Evolutionary conservation across 2,113 vertebrate genomes (phyloP), one percentile per base, ranked within the genome.

Genomic region (Embiotoca jacksoni): DNA sequence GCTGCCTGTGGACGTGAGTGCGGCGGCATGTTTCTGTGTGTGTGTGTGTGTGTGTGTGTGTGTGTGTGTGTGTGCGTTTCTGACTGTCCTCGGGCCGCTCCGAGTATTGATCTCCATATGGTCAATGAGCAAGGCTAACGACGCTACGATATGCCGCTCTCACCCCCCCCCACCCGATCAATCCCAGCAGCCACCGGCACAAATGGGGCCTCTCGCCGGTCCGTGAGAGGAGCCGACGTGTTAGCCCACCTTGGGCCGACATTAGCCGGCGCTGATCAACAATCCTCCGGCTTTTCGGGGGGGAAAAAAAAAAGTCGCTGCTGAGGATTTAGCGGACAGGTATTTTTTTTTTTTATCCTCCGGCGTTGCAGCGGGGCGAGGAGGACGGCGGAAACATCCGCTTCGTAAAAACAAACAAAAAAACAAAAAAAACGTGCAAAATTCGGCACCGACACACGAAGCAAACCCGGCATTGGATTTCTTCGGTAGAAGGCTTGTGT

Each of bases 61-160:
- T 80, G 49, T 57, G 23, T 61, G 23, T 62, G 46, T 35, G 47
- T 62, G 70, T 58, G 33, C 67, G 3, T 81, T 50, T 86, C 54
- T 72, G 55, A 72, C 81, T 81, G 81, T 86, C 85, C 91, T 88
- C 84, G 31, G 78, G 89, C 86, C 57, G 49, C 86, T 86, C 80
- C 58, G 50, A 60, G 78, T 91, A 93, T 94, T 90, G 93, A 93
- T 94, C 86, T 80, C 73, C 81, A 87, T 90, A 80, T 90, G 90
- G 88, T 91, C 88, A 92, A 85, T 91, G 82, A 91, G 88, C 84
- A 85, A 85, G 81, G 92, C 90, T 92, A 92, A 93, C 86, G 68
- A 80, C 66, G 56, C 86, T 75, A 84, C 89, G 77, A 81, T 92
- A 91, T 88, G 80, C 86, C 62, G 58, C 84, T 79, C 81, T 85